Percentiles rank a stretch among this genome's conserved stretches.
phyloP scores from a whole-genome alignment of 1,140 invertebrate species.

The Argopecten irradians region DNA sequence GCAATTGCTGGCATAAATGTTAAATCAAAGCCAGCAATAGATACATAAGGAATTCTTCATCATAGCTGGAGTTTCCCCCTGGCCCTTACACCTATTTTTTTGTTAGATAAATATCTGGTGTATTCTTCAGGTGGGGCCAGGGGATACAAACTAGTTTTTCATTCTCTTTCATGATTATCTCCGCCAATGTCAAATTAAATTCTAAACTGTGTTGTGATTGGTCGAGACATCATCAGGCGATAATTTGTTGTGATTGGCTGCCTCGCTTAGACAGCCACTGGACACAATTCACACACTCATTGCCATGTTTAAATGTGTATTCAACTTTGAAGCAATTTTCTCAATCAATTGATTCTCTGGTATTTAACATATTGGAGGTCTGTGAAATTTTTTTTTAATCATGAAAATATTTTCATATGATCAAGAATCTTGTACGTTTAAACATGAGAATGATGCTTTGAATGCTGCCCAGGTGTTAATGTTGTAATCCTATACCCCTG shows the following conservation, averaged over 20 bases:
- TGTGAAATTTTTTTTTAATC: not conserved
- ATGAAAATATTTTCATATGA: too few species aligned
- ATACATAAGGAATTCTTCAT: not conserved
- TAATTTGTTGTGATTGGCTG: conserved; percentile 5
- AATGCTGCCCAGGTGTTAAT: not conserved
- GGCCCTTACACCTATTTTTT: too few species aligned
- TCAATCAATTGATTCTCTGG: not conserved
- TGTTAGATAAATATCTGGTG: not conserved
- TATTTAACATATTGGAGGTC: too few species aligned
- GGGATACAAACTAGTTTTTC: too few species aligned
- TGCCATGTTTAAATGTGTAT: not conserved
- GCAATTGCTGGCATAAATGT: not conserved
- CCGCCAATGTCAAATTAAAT: not conserved
- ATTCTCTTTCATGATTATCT: not conserved
- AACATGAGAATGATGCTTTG: not conserved
- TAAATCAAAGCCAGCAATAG: not conserved
- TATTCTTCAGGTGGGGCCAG: too few species aligned
- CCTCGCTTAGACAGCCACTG: not conserved
- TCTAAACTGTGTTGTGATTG: not conserved
- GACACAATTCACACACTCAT: not conserved
- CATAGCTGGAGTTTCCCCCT: too few species aligned
- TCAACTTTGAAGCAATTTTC: too few species aligned
- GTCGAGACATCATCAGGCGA: not conserved
- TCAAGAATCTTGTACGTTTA: not conserved
- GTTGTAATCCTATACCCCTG: not conserved